Evolutionary conservation across 2,888 invertebrate species (phyloP), one percentile per base, ranked within the genome.

Genomic region (Eupeodes luniger): DNA sequence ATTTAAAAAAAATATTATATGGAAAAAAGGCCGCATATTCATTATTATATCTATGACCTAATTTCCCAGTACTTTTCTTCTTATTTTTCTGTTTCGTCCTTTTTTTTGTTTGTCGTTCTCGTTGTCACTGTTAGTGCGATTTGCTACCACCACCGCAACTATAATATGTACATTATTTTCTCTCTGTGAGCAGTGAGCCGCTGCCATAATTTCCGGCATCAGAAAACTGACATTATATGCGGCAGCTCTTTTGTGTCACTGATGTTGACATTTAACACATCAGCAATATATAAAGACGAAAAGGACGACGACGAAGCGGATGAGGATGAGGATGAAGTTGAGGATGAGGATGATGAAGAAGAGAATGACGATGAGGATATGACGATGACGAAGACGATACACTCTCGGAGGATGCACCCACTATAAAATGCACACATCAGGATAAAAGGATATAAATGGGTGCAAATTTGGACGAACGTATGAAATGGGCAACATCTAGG

Each of bases 241-340:
- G 72, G 72, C 76, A 84, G 80, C 77, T 84, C 84, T 84, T 87
- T 84, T 67, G 67, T 84, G 84, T 74, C 87, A 84, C 55, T 80
- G 80, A 81, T 84, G 87, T 84, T 87, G 87, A 87, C 87, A 81
- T 87, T 87, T 87, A 87, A 87, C 87, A 84, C 87, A 84, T 87
- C 87, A 87, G 87, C 87, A 87, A 87, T 87, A 87, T 87, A 87
- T 72, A 59, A 55, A 70, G 67, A 67, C 36, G 67, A 55, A 70
- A 51, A 67, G 16, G 67, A 34, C 66, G 49, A 69, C 69, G 51
- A 66, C 34, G 34, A 34, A 5, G n/a, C 2, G 14, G n/a, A 40
- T 9, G 59, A 61, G 40, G 80, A 84, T 84, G 76, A 76, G 84
- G 62, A 72, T 84, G 86, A 19, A 2, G 19, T 2, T 19, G 19